phyloP scores from a whole-genome alignment of 1,140 invertebrate genomes.

The Chymomyza costata region DNA sequence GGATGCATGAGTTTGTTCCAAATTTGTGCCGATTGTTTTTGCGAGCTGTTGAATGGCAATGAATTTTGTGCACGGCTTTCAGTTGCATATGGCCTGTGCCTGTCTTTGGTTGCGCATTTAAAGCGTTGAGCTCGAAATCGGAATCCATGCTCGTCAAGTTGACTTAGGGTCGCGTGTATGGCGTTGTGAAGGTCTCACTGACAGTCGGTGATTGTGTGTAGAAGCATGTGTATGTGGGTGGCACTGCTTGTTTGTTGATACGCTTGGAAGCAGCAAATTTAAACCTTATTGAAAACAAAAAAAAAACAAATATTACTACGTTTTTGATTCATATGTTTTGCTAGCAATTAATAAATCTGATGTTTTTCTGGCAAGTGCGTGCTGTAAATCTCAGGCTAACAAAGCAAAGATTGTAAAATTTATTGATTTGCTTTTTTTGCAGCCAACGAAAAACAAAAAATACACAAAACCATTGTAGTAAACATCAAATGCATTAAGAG shows the following conservation, averaged over 20 bases:
- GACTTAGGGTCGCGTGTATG: too few relatives aligned
- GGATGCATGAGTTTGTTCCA: too few relatives aligned
- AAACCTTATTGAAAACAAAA: too few relatives aligned
- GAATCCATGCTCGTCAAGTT: too few relatives aligned
- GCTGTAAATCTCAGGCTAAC: slow-evolving; percentile 44
- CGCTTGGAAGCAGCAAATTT: too few relatives aligned
- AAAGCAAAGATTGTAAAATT: slow-evolving; percentile 23
- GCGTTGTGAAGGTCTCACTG: slow-evolving; percentile 36
- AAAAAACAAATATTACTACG: slow-evolving; percentile 22
- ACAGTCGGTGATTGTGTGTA: slow-evolving; percentile 18
- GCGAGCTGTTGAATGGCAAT: slow-evolving; percentile 26
- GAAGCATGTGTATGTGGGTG: slow-evolving; percentile 6
- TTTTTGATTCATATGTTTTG: too few relatives aligned
- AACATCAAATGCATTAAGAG: neutral
- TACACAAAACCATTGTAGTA: neutral
- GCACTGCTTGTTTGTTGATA: too few relatives aligned
- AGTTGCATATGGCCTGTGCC: slow-evolving; percentile 14
- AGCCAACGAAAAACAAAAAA: neutral
- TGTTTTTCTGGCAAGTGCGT: too few relatives aligned
- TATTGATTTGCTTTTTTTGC: slow-evolving; percentile 9
- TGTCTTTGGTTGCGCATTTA: slow-evolving; percentile 13
- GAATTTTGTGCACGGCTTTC: slow-evolving; percentile 21
- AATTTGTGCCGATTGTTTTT: too few relatives aligned
- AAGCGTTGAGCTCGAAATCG: too few relatives aligned
- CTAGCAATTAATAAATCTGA: too few relatives aligned